Evolutionary conservation across 2,888 invertebrate genomes (phyloP).

Genomic region (Ochropacha duplaris): DNA sequence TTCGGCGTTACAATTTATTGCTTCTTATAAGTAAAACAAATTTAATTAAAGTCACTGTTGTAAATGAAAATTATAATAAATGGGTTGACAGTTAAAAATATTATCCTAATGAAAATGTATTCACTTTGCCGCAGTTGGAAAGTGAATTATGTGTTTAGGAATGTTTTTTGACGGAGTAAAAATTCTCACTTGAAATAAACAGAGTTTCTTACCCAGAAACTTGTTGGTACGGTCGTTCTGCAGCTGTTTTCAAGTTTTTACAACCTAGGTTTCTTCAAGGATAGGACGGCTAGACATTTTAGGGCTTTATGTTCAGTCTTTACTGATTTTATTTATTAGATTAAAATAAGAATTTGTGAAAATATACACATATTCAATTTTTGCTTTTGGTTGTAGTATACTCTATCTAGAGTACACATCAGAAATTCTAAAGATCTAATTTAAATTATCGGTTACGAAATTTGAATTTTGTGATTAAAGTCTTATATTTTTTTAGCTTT

Average conservation of each 20-base stretch:
- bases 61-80: neutral
- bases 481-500: no score
- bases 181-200: neutral
- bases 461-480: no score
- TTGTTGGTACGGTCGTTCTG: neutral
- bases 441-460: no score
- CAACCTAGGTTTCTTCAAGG: neutral
- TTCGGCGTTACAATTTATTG: neutral
- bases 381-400: no score
- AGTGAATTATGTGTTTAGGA: neutral
- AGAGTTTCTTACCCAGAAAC: neutral
- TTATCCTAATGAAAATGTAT: neutral
- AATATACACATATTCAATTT: no score
- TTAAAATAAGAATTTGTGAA: no score
- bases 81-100: neutral
- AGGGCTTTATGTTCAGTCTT: neutral
- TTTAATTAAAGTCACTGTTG: neutral
- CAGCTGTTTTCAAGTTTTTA: neutral
- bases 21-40: neutral
- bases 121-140: neutral
- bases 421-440: no score
- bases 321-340: neutral
- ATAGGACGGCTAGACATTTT: neutral
- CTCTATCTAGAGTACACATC: no score
- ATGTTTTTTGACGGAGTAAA: neutral